phyloP scores from a whole-genome alignment of 2,113 vertebrate genomes.

The Helogale parvula region DNA sequence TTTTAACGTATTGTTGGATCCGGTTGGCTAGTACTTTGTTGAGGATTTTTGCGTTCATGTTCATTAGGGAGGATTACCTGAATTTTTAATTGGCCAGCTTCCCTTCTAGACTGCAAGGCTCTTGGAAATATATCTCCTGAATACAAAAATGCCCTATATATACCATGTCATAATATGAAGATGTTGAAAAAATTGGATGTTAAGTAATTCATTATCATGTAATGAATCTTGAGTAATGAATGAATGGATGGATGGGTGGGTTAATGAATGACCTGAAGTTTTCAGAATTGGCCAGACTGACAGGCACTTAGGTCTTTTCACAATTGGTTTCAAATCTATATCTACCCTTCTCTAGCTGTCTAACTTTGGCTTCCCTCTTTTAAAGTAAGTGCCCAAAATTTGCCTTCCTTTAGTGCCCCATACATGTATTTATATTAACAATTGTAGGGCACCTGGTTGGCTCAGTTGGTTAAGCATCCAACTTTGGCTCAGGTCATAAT shows the following conservation, averaged over 20 bases:
- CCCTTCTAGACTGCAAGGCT: background rate
- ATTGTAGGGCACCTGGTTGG: background rate
- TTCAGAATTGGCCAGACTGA: background rate
- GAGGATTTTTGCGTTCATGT: too few relatives aligned
- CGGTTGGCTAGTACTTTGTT: too few relatives aligned
- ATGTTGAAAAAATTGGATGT: background rate
- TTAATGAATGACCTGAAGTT: background rate
- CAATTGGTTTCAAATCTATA: background rate
- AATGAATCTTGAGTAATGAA: background rate
- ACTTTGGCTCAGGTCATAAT: too few relatives aligned
- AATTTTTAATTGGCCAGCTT: background rate
- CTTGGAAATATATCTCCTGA: background rate
- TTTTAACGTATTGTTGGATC: too few relatives aligned
- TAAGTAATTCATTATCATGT: background rate
- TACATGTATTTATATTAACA: background rate
- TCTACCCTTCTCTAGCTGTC: background rate
- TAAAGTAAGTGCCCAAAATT: background rate
- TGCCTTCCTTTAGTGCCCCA: background rate
- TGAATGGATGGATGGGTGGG: background rate
- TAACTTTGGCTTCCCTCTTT: background rate
- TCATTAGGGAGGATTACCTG: too few relatives aligned
- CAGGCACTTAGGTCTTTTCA: background rate
- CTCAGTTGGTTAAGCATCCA: too few relatives aligned
- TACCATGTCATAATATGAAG: background rate
- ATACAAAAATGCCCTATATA: background rate